Base-by-base conservation (phyloP, 2,888 invertebrate species). In the Congeria kusceri region DNA sequence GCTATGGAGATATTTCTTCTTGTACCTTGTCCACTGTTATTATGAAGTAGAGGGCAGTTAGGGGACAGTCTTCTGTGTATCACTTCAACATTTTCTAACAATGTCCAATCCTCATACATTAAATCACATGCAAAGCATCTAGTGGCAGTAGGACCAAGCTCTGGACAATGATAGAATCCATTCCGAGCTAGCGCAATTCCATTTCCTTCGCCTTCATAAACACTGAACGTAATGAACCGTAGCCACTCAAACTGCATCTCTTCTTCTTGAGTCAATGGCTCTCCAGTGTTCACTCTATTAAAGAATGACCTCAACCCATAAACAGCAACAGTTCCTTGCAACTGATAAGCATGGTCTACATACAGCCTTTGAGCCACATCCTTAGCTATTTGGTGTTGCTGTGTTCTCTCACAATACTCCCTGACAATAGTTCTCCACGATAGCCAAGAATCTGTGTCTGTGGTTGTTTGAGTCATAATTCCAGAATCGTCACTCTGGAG, bases 31-130 rank as follows among this genome's bases (percentile, higher is more conserved):
- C 32, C 53, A 39, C n/a, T 32, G 32, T 62, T 59, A 3, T 15
- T 20, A 62, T 59, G 69, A 25, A 80, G 72, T 5, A 53, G 53
- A 0, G 73, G 74, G 62, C 85, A 85, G n/a, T 76, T 62, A 18
- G 85, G 83, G 9, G 85, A 85, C 9, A 80, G 39, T 32, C 68
- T 65, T 46, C 71, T 70, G 28, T 85, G 85, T 15, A 72, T 64
- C 28, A 56, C 72, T 9, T 64, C 58, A 28, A 80, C 65, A 65
- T 85, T 59, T 58, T 78, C 78, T 25, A 67, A 65, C n/a, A 74
- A 70, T 23, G 57, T 53, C 85, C 82, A 85, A 28, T 32, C 49
- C 29, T 27, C 47, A 44, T 76, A 57, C 0, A 59, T 46, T 18
- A 27, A 18, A 46, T 73, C 61, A 71, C 84, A 84, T 25, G 70